A percentile compares a stretch with the other conserved stretches of the same genome.
These are phyloP conservation scores for Plecturocebus donacophilus DNA, from an alignment of 2,113 vertebrate species.

Conservation along the genomic window DNA sequence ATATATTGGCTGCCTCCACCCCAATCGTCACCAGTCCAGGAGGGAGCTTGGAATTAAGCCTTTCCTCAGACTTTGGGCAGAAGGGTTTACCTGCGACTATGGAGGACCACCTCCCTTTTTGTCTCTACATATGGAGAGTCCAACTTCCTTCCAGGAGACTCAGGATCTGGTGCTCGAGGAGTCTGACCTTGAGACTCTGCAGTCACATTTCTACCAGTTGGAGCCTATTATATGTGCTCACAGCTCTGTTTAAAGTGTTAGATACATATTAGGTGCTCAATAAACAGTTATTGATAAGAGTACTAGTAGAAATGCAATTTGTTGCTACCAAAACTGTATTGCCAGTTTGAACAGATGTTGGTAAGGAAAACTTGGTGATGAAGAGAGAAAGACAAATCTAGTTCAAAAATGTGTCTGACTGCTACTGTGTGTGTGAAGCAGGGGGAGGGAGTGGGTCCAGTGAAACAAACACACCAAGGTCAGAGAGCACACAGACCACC, in stretches of 20 bases:
- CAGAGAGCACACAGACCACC: background rate
- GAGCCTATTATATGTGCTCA: background rate
- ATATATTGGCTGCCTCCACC: rapidly evolving
- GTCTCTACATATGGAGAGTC: too few species aligned
- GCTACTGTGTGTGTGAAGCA: background rate
- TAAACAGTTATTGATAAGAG: background rate
- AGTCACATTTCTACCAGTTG: background rate
- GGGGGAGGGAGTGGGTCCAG: background rate
- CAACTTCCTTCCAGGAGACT: background rate
- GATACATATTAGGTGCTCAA: background rate
- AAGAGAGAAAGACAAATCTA: background rate
- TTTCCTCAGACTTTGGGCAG: background rate
- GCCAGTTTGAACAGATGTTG: background rate
- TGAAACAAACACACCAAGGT: background rate
- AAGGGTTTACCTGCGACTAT: background rate
- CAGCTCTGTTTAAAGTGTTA: background rate
- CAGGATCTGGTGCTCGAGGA: background rate
- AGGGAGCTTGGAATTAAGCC: background rate
- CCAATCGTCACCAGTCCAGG: too few species aligned
- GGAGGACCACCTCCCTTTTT: background rate
- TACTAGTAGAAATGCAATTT: background rate
- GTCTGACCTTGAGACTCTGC: too few species aligned
- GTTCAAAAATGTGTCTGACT: background rate
- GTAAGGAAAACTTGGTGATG: background rate
- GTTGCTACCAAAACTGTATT: background rate